A percentile compares a stretch with the other conserved stretches of the same genome.
phyloP scores from a whole-genome alignment of 2,113 vertebrate species.

The Sorex araneus region DNA sequence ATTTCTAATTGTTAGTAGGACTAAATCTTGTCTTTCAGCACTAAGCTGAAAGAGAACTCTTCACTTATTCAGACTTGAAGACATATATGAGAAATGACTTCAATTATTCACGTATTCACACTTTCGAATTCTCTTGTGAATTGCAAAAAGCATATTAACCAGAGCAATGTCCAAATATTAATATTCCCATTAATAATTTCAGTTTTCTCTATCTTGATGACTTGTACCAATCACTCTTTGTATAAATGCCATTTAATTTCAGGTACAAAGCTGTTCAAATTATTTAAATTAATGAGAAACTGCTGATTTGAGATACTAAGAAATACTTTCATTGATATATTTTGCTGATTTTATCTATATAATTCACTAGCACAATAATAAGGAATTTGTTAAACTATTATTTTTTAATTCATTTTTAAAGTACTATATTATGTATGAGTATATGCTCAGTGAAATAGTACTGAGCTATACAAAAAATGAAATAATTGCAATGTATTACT shows the following conservation, averaged over 20 bases:
- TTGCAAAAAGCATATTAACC: slow-evolving; percentile 62
- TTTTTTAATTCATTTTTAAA: too few relatives aligned
- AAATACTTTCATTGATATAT: slow-evolving; percentile 36
- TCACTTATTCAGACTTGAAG: background rate
- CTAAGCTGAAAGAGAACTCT: slow-evolving; percentile 35
- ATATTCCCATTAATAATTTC: slow-evolving; percentile 59
- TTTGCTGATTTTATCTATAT: background rate
- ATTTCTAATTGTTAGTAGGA: slow-evolving; percentile 56
- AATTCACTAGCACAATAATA: too few relatives aligned
- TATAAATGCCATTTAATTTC: slow-evolving; percentile 48
- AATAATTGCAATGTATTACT: too few relatives aligned
- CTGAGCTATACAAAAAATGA: too few relatives aligned
- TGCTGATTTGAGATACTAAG: background rate
- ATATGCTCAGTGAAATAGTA: too few relatives aligned
- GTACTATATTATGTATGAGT: too few relatives aligned
- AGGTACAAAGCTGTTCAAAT: slow-evolving; percentile 20
- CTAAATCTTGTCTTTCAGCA: slow-evolving; percentile 45
- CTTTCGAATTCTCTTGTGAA: slow-evolving; percentile 61
- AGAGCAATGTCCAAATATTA: slow-evolving; percentile 61
- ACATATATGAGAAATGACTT: slow-evolving; percentile 69
- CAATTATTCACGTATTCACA: slow-evolving; percentile 66
- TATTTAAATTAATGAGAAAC: background rate
- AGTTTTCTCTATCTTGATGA: slow-evolving; percentile 34
- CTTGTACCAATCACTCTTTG: slow-evolving; percentile 18
- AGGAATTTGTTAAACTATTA: too few relatives aligned